These are phyloP conservation scores for Siphonodentalium dalli DNA, from an alignment of 2,888 invertebrate species.

Conservation along the genomic window DNA sequence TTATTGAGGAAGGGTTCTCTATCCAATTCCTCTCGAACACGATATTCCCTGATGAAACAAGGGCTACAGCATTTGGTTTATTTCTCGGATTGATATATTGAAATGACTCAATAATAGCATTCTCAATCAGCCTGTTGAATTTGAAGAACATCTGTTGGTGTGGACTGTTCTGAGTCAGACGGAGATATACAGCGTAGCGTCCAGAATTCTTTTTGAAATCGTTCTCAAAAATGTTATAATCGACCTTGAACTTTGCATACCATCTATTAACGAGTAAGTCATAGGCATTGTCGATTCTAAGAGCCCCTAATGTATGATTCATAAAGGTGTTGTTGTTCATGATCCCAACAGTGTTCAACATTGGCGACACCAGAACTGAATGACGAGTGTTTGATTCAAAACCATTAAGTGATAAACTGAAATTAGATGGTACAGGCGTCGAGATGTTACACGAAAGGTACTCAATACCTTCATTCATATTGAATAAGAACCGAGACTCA, in stretches of 20 bases:
- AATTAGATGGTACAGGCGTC: conserved; percentile 43
- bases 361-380: conserved; percentile 57
- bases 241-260: conserved; percentile 57
- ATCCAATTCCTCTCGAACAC: conserved; percentile 88
- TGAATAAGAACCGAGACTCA: conserved; percentile 87
- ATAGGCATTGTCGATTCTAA: conserved; percentile 81
- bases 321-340: conserved; percentile 84
- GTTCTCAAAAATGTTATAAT: conserved; percentile 70
- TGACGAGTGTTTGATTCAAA: conserved; percentile 58
- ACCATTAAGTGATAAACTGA: conserved; percentile 58
- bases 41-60: conserved; percentile 89
- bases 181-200: conserved; percentile 84
- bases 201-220: conserved; percentile 89
- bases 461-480: conserved; percentile 80
- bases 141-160: conserved; percentile 84
- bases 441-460: conserved; percentile 82
- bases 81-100: conserved; percentile 85
- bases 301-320: conserved; percentile 81
- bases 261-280: conserved; percentile 57
- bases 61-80: conserved; percentile 89
- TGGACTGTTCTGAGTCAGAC: conserved; percentile 86
- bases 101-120: conserved; percentile 86
- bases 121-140: conserved; percentile 85
- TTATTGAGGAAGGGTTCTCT: conserved; percentile 82
- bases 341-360: conserved; percentile 61